These are phyloP conservation scores for Rhyacophila brunnea DNA, from an alignment of 1,140 invertebrate species.

Conservation along the genomic window DNA sequence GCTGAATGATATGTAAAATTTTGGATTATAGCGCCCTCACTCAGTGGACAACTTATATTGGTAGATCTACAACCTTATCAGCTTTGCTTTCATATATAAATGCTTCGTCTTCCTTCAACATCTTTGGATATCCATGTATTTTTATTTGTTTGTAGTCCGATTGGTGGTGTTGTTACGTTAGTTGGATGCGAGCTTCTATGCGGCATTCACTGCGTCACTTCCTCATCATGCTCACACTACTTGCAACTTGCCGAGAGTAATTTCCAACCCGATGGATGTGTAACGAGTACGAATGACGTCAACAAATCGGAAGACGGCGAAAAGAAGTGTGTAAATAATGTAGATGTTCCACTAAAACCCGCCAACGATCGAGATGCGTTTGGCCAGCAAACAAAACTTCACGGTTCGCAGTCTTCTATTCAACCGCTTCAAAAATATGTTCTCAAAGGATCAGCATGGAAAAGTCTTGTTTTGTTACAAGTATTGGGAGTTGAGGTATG, in stretches of 20 bases:
- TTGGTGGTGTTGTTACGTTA: constrained; percentile 56
- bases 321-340: no score
- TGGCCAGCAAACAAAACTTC: background rate
- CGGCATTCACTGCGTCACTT: constrained; percentile 58
- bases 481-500: constrained; percentile 57
- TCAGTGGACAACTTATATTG: no score
- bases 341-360: background rate
- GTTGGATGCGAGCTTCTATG: constrained; percentile 63
- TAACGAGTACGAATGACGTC: background rate
- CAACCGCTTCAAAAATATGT: constrained; percentile 54
- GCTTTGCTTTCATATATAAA: no score
- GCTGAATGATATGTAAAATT: no score
- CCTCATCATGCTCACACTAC: constrained; percentile 49
- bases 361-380: background rate
- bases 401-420: constrained; percentile 3
- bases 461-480: constrained; percentile 57
- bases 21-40: no score
- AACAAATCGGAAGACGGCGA: no score
- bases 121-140: background rate
- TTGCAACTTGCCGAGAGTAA: constrained; percentile 47
- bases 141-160: constrained; percentile 42
- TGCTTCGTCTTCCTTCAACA: no score
- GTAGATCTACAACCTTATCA: no score
- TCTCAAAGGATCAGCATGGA: constrained; percentile 61
- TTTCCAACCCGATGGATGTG: constrained; percentile 9